Percentiles rank a stretch among this genome's conserved stretches.
phyloP scores from a whole-genome alignment of 92 coral and sea anemone genomes.

The Porites rus region DNA sequence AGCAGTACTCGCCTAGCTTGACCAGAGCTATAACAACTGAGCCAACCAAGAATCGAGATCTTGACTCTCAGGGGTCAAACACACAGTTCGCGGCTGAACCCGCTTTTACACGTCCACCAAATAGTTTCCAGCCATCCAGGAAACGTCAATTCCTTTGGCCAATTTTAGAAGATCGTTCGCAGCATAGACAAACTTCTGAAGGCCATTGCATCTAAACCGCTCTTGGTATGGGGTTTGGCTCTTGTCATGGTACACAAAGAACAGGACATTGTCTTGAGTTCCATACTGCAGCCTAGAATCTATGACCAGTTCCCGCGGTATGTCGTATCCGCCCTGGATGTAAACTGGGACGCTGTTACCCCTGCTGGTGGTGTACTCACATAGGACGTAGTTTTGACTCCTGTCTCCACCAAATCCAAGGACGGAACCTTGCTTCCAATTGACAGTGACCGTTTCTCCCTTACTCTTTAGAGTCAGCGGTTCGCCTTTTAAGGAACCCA shows the following conservation, averaged over 20 bases:
- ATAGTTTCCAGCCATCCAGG: constrained; percentile 10
- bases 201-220: constrained; percentile 23
- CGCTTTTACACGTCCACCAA: constrained; percentile 24
- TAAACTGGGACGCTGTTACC: constrained; percentile 52
- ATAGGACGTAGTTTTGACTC: constrained; percentile 53
- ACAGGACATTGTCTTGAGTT: constrained; percentile 37
- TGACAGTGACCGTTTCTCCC: constrained; percentile 40
- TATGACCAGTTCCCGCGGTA: constrained; percentile 34
- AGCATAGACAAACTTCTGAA: not conserved
- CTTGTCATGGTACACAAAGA: constrained; percentile 51
- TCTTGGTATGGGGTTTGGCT: constrained; percentile 45
- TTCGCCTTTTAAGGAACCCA: constrained; percentile 10
- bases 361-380: constrained; percentile 28
- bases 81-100: not conserved
- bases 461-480: constrained; percentile 14
- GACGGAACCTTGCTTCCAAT: constrained; percentile 29
- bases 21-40: constrained; percentile 31
- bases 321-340: constrained; percentile 12
- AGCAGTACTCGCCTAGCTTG: constrained; percentile 31
- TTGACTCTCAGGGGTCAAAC: constrained; percentile 26
- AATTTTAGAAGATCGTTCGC: not conserved
- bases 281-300: constrained; percentile 54
- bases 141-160: constrained; percentile 23
- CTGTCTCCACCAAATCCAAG: constrained; percentile 46
- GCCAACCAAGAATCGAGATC: constrained; percentile 27